Evolutionary conservation across 2,888 invertebrate species (phyloP).

Genomic region (Chloromyia formosa): DNA sequence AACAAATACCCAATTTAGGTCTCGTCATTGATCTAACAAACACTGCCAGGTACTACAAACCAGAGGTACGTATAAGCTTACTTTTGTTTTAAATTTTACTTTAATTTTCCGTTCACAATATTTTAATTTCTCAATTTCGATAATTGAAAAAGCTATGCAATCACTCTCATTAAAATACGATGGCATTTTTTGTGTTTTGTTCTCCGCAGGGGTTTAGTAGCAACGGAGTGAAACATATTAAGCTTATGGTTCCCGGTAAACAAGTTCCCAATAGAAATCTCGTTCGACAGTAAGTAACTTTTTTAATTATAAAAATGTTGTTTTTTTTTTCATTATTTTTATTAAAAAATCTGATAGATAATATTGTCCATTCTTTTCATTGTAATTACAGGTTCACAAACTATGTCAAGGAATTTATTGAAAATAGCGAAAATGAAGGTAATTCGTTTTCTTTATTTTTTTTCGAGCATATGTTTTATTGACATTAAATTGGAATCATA

Average conservation of each 20-base stretch:
- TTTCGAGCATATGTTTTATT: no score
- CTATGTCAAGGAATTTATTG: slow-evolving; percentile 4
- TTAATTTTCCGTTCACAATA: neutral
- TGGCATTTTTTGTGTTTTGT: neutral
- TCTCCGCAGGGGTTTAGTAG: neutral
- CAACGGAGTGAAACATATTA: slow-evolving; percentile 10
- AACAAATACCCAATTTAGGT: slow-evolving; percentile 29
- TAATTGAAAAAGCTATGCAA: neutral
- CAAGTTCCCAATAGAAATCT: neutral
- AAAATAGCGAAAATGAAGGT: neutral
- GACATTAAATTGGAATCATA: no score
- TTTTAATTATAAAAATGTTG: neutral
- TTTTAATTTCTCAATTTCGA: neutral
- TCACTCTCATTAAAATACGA: neutral
- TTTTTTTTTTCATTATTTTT: neutral
- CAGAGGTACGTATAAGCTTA: slow-evolving; percentile 6
- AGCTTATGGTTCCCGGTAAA: slow-evolving; percentile 21
- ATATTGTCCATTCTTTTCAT: no score
- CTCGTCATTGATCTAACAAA: slow-evolving; percentile 27
- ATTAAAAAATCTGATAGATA: neutral
- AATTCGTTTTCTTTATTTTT: no score
- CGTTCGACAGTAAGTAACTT: neutral
- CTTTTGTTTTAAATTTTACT: neutral
- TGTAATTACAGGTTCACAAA: slow-evolving; percentile 14
- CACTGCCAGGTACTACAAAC: slow-evolving; percentile 12